Base-by-base conservation (phyloP, 2,113 vertebrate genomes). In the Nerophis ophidion region DNA sequence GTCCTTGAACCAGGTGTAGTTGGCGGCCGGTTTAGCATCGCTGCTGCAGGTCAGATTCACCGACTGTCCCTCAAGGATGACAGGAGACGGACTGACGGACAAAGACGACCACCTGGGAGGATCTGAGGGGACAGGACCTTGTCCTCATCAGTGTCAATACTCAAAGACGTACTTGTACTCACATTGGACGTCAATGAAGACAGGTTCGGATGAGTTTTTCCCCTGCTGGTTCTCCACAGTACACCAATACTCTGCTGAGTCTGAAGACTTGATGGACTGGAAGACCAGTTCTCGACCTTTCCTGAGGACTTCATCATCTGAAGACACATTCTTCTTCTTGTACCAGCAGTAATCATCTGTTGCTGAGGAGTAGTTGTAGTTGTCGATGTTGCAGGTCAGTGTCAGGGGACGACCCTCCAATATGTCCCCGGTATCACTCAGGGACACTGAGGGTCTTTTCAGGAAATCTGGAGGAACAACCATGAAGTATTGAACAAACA, bases 141-240 rank as follows among this genome's bases (percentile, higher is more conserved):
- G 40, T 36, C 55, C 9, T 44, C 17, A 13, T 44, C 3, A 6
- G 5, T 42, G 55, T 40, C 15, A 5, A 19, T 7, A 11, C 40
- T 7, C 8, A 26, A 44, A 45, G 16, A 19, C 11, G 1, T 5
- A 0, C 10, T 51, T 34, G 10, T 53, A 64, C 78, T 72, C 26
- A 81, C 78, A 67, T 56, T 59, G 61, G 16, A 81, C 78, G 60
- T 70, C 0, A n/a, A 81, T 2, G 4, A 3, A 16, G 54, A 56
- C 6, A 5, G 9, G 2, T 42, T 40, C 5, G 1, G 53, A 56
- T 10, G 0, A 17, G 9, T 11, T 56, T 10, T 17, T 38, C 53
- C 53, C 53, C 36, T 42, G 36, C 36, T 42, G 15, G 16, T 56
- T 56, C n/a, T 6, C 36, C n/a, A 10, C 53, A 11, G n/a, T 42